Base-by-base conservation (phyloP, 2,888 invertebrate genomes). In the Sesamia inferens region DNA sequence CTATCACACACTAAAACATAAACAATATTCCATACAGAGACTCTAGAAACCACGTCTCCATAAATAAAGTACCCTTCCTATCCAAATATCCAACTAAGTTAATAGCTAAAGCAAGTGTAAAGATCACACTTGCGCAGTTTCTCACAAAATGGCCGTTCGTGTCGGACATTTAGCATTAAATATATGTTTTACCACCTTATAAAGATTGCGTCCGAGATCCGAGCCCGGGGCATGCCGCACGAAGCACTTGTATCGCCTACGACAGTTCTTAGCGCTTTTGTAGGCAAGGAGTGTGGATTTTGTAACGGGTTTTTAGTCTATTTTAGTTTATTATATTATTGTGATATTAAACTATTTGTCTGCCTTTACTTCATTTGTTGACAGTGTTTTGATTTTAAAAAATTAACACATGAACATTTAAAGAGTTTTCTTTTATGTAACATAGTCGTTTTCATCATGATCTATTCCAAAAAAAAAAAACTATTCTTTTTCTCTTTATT, bases 131-230 rank as follows among this genome's bases (percentile, higher is more conserved):
- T 68, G 85, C 84, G 71, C 83, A 84, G 89, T 90, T 92, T 91
- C 92, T 88, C 91, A 88, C 88, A 89, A 85, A 85, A 88, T 85
- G 78, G 87, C 87, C 83, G 85, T 89, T 93, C 94, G 93, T 93
- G 94, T 91, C 90, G 88, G 90, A 88, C 92, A 91, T 93, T 95
- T 95, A 95, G 93, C 94, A 94, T 96, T 95, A 95, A 95, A 95
- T 95, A 95, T 95, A 95, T 95, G 96, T 96, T 96, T 96, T 95
- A 96, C 95, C 96, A 95, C 96, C 94, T 96, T 95, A 95, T 95
- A 95, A 95, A 95, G 95, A 95, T 95, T 92, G 94, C 91, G 94
- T 90, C 89, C 87, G 90, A 90, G 95, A 94, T 94, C 87, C 88
- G 90, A 84, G 93, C 93, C 93, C 81, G 89, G 89, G 92, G 94